Conservation (phyloP, 2,113 vertebrate species). For the Myrmophylax atrothorax region DNA sequence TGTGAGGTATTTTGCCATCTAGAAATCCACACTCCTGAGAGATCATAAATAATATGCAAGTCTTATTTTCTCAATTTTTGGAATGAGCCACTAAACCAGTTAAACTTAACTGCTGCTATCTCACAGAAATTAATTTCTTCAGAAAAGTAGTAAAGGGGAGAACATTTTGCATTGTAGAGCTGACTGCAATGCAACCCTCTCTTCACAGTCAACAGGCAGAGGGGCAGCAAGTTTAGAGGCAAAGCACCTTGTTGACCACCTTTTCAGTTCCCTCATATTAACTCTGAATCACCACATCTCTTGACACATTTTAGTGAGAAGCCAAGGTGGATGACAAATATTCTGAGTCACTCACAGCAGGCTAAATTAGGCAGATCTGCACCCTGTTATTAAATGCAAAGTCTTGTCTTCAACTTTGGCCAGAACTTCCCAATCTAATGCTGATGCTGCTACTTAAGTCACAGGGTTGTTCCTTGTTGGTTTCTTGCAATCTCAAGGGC, state of each 20-base stretch:
- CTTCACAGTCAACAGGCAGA: background rate
- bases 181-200: background rate
- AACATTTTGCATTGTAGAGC: accelerated
- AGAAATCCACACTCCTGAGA: background rate
- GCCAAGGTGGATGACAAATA: accelerated
- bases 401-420: background rate
- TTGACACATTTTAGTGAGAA: background rate
- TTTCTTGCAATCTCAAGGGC: background rate
- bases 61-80: background rate
- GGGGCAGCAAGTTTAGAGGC: background rate
- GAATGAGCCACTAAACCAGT: background rate
- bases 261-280: background rate
- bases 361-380: background rate
- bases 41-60: background rate
- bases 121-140: background rate
- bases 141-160: background rate
- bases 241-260: background rate
- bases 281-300: background rate
- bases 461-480: background rate
- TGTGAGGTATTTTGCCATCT: background rate
- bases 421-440: background rate
- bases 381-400: background rate
- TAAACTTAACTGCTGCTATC: background rate
- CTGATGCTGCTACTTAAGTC: background rate
- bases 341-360: background rate